Conservation (phyloP, 2,113 vertebrate genomes). For the Irena cyanogastra region DNA sequence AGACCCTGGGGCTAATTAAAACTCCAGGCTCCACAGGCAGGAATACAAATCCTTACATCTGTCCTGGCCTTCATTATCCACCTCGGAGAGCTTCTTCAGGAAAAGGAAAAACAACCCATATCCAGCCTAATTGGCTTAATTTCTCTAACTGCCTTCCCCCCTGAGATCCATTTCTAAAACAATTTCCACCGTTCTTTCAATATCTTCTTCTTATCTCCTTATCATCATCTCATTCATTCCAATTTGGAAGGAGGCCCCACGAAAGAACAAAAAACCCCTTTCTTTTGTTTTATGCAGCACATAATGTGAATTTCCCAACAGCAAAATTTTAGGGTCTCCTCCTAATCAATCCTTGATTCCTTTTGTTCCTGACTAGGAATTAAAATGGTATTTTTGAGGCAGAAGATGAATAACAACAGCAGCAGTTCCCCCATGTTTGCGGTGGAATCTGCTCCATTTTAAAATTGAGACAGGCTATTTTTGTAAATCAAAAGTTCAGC, state of each 20-base stretch:
- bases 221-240: constrained; percentile 22
- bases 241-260: neutral
- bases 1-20: constrained; percentile 36
- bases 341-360: neutral
- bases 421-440: neutral
- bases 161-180: neutral
- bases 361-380: neutral
- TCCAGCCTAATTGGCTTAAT: neutral
- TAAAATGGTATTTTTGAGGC: neutral
- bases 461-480: neutral
- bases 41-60: constrained; percentile 43
- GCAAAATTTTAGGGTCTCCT: neutral
- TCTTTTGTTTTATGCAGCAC: neutral
- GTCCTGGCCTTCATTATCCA: neutral
- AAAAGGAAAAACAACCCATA: neutral
- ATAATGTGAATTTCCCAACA: neutral
- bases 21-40: neutral
- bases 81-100: neutral
- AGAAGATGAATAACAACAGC: neutral
- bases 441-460: neutral
- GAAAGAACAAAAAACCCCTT: neutral
- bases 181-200: neutral
- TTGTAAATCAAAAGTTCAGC: neutral
- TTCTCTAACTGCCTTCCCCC: neutral
- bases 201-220: neutral